phyloP scores from a whole-genome alignment of 2,113 vertebrate genomes.

The Crypturellus undulatus region DNA sequence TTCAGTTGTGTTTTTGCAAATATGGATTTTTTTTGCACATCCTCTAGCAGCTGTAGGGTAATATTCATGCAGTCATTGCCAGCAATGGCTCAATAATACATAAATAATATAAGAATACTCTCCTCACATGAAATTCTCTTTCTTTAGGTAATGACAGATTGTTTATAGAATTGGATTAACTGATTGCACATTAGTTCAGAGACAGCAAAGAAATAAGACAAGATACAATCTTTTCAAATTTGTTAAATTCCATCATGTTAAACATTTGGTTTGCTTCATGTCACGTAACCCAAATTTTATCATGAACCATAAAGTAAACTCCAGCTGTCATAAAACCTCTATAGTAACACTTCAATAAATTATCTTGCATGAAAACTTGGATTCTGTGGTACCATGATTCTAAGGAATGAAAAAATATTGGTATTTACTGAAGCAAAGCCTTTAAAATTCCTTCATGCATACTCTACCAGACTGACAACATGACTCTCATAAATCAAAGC shows the following conservation, averaged over 20 bases:
- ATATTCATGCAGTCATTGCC: background rate
- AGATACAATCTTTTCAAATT: background rate
- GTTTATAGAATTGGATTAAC: background rate
- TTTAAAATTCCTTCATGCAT: background rate
- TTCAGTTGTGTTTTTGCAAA: background rate
- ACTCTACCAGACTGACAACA: background rate
- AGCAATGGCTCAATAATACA: background rate
- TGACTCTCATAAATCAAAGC: background rate
- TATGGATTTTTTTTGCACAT: background rate
- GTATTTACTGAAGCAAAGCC: background rate
- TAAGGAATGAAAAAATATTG: background rate
- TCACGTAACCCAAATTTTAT: background rate
- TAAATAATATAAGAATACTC: background rate
- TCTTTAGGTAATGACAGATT: background rate
- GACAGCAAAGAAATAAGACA: background rate
- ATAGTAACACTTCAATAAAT: rapidly evolving
- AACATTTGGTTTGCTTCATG: background rate
- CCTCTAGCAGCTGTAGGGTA: background rate
- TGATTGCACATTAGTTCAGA: background rate
- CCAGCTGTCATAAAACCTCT: background rate
- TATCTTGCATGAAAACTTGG: background rate
- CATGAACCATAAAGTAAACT: background rate
- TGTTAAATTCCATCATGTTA: background rate
- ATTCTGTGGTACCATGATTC: background rate
- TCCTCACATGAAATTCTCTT: background rate